A percentile compares a stretch with the other conserved stretches of the same genome.
Evolutionary conservation across 2,797 vertebrate species (phyloP).

Genomic region (Chaenodraco wilsoni): DNA sequence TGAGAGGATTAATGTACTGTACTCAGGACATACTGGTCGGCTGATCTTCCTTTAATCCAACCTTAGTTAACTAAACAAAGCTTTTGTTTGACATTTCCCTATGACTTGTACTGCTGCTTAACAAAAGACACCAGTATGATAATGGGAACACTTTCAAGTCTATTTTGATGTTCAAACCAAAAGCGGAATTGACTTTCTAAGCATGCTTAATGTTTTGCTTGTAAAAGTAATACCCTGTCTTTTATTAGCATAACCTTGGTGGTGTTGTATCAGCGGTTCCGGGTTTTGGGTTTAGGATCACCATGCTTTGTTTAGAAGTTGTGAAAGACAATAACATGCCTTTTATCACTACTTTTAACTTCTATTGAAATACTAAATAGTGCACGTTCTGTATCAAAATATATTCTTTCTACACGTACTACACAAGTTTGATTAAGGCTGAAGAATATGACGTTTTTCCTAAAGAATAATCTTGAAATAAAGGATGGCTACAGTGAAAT

Average conservation of each 20-base stretch:
- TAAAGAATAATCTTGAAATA: constrained; percentile 8
- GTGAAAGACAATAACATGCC: neutral
- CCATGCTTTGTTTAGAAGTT: neutral
- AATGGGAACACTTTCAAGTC: constrained; percentile 29
- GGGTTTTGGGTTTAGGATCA: neutral
- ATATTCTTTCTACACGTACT: neutral
- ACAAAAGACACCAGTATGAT: constrained; percentile 47
- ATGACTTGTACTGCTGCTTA: constrained; percentile 32
- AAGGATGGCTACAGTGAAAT: constrained; percentile 20
- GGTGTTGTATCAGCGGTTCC: constrained; percentile 14
- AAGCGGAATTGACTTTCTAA: constrained; percentile 45
- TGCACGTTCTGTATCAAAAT: neutral
- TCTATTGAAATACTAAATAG: neutral
- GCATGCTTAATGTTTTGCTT: constrained; percentile 24
- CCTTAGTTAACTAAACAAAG: constrained; percentile 38
- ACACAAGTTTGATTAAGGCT: neutral
- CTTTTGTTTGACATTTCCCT: constrained; percentile 50
- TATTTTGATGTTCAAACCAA: constrained; percentile 46
- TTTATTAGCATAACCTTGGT: constrained; percentile 12
- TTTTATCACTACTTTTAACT: neutral
- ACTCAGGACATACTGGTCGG: constrained; percentile 32
- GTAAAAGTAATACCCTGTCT: constrained; percentile 27
- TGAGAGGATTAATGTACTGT: constrained; percentile 25
- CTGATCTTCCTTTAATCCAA: constrained; percentile 22
- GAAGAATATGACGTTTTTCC: neutral